Evolutionary conservation across 2,797 vertebrate genomes (phyloP).

Genomic region (Pteronotus mesoamericanus): DNA sequence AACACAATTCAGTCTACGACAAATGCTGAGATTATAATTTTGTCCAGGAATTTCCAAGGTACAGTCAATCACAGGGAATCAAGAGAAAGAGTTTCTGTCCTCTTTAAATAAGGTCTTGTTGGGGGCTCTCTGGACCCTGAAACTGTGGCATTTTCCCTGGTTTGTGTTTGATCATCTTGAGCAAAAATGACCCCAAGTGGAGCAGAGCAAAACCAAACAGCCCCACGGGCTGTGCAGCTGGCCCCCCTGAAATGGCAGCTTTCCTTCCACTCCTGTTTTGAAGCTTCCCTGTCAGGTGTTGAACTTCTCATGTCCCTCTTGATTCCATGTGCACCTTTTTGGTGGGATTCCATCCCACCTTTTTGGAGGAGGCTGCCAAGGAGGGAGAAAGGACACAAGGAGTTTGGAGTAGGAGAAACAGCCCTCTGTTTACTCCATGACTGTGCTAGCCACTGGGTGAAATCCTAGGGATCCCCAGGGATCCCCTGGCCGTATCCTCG

Average conservation of each 20-base stretch:
- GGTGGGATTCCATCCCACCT: too few species aligned
- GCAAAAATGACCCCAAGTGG: background rate
- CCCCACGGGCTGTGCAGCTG: rapidly evolving
- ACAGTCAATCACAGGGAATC: background rate
- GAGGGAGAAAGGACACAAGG: rapidly evolving
- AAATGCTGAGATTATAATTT: background rate
- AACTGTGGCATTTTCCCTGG: background rate
- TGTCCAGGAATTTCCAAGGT: background rate
- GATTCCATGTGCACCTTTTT: rapidly evolving
- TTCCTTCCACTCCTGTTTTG: background rate
- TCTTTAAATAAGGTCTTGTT: rapidly evolving
- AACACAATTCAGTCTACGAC: background rate
- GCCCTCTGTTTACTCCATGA: too few species aligned
- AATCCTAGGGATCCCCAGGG: rapidly evolving
- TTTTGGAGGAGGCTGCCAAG: background rate
- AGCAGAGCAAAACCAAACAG: rapidly evolving
- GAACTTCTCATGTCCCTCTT: rapidly evolving
- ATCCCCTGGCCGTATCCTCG: rapidly evolving
- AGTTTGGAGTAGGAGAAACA: background rate
- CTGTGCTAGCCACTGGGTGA: background rate
- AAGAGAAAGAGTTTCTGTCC: rapidly evolving
- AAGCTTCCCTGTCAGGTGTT: rapidly evolving
- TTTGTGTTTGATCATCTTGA: background rate
- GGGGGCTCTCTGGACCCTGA: too few species aligned
- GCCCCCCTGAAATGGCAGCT: background rate